Percentiles rank a stretch among this genome's conserved stretches.
Conservation (phyloP, 2,797 vertebrate species). For the Sarcoramphus papa region DNA sequence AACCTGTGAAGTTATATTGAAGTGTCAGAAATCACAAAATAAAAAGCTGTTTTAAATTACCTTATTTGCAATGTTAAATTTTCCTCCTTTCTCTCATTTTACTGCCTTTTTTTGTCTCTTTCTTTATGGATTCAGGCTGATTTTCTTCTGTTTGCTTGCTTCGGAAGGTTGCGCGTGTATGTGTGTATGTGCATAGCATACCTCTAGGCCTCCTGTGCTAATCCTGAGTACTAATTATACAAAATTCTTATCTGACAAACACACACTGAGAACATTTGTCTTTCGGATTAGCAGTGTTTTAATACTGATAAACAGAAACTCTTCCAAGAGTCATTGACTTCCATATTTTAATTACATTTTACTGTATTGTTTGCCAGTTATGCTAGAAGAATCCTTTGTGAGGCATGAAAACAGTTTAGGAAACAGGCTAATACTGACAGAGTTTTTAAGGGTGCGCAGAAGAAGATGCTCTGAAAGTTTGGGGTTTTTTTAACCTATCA, state of each 20-base stretch:
- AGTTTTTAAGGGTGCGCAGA: not conserved
- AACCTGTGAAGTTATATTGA: not conserved
- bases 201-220: slow-evolving; percentile 28
- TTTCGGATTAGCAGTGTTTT: slow-evolving; percentile 64
- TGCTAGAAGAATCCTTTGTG: slow-evolving; percentile 47
- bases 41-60: not conserved
- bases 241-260: slow-evolving; percentile 70
- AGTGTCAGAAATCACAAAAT: not conserved
- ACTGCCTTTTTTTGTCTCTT: not conserved
- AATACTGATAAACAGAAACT: slow-evolving; percentile 70
- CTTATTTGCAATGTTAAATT: not conserved
- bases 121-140: not conserved
- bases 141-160: not conserved
- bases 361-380: slow-evolving; percentile 43
- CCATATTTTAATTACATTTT: slow-evolving; percentile 69
- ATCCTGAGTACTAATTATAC: slow-evolving; percentile 66
- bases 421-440: not conserved
- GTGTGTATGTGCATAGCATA: not conserved
- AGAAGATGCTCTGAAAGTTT: not conserved
- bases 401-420: slow-evolving; percentile 45
- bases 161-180: not conserved
- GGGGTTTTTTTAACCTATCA: not conserved
- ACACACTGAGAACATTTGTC: slow-evolving; percentile 60
- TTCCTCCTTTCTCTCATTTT: not conserved
- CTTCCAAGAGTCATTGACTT: slow-evolving; percentile 65